Evolutionary conservation across 1,140 invertebrate genomes (phyloP).

Genomic region (Drosophila orosa): DNA sequence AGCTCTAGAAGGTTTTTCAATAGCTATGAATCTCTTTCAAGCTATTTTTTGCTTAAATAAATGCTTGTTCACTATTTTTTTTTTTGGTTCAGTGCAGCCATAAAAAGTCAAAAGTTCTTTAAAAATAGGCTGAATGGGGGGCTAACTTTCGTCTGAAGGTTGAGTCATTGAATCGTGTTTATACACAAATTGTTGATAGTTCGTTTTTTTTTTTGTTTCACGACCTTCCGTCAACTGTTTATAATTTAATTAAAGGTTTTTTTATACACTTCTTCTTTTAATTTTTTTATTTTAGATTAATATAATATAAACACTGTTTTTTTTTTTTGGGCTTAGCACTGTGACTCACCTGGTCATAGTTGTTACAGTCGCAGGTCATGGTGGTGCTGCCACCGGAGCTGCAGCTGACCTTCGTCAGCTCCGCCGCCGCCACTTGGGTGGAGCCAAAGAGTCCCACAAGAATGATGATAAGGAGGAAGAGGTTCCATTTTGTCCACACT

Average conservation of each 20-base stretch:
- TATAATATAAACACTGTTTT: neutral
- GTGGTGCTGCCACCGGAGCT: slow-evolving; percentile 66
- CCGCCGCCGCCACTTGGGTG: slow-evolving; percentile 10
- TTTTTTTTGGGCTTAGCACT: neutral
- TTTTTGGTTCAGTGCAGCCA: neutral
- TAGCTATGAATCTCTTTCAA: neutral
- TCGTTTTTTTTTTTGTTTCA: neutral
- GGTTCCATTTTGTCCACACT: slow-evolving; percentile 7
- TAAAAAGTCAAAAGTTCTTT: slow-evolving; percentile 3
- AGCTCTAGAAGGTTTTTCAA: neutral
- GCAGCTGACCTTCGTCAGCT: slow-evolving; percentile 65
- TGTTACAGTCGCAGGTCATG: slow-evolving; percentile 77
- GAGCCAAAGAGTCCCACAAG: neutral
- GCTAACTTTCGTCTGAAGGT: slow-evolving; percentile 9
- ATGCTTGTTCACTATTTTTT: neutral
- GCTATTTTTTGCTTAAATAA: neutral
- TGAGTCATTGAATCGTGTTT: slow-evolving; percentile 18
- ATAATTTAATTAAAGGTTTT: neutral
- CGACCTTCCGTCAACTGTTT: slow-evolving; percentile 9
- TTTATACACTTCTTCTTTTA: neutral
- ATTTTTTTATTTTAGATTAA: too few relatives aligned
- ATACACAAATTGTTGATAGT: slow-evolving; percentile 1
- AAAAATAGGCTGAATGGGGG: slow-evolving; percentile 5
- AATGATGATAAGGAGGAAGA: slow-evolving; percentile 10
- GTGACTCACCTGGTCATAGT: slow-evolving; percentile 69